Evolutionary conservation across 2,113 vertebrate genomes (phyloP).

Genomic region (Cephalophus harveyi): DNA sequence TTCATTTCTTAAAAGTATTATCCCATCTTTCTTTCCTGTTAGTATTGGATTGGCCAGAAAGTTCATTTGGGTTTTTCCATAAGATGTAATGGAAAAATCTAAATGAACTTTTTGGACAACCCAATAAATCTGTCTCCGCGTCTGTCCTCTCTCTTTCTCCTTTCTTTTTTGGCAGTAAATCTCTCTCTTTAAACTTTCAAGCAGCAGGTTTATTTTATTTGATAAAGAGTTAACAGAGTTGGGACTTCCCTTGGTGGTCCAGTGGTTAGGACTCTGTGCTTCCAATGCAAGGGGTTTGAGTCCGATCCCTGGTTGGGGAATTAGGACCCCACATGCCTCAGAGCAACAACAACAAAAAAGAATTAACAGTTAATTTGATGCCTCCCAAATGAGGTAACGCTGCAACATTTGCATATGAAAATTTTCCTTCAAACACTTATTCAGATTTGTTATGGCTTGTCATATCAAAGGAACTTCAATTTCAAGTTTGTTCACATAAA

Average conservation of each 20-base stretch:
- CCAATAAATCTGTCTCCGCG: background rate
- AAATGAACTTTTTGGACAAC: background rate
- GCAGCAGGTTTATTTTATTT: constrained; percentile 59
- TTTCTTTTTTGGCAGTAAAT: background rate
- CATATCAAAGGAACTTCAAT: constrained; percentile 12
- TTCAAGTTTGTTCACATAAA: background rate
- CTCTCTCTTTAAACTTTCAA: background rate
- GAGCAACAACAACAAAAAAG: background rate
- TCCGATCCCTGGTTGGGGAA: background rate
- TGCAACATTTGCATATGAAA: background rate
- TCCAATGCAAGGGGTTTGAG: background rate
- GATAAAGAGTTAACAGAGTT: constrained; percentile 68
- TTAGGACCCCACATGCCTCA: background rate
- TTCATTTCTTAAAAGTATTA: background rate
- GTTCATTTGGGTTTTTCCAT: background rate
- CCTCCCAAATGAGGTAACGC: background rate
- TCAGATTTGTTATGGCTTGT: constrained; percentile 6
- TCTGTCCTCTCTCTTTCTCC: background rate
- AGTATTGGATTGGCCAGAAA: background rate
- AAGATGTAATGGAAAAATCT: background rate
- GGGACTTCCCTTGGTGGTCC: background rate
- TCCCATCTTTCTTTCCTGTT: background rate
- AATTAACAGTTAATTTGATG: background rate
- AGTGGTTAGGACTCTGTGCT: background rate
- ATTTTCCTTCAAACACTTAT: background rate